Percentiles rank a stretch among this genome's conserved stretches.
phyloP scores from a whole-genome alignment of 2,113 vertebrate species.

The Phycodurus eques region DNA sequence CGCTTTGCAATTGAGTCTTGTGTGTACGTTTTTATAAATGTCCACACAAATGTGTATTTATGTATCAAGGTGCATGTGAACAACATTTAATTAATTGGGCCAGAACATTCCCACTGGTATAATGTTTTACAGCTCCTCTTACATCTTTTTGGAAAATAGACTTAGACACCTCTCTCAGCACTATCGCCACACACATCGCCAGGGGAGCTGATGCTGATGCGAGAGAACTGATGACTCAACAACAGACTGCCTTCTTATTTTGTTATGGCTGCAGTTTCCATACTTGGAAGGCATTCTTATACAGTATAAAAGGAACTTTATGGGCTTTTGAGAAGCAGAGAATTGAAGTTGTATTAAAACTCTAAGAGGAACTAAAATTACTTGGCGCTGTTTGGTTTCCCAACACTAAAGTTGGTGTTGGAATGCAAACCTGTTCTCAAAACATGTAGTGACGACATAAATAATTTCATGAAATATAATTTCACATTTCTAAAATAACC shows the following conservation, averaged over 20 bases:
- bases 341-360: conserved; percentile 27
- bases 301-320: conserved; percentile 51
- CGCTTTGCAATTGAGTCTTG: background rate
- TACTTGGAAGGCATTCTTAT: conserved; percentile 55
- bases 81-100: conserved; percentile 31
- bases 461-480: background rate
- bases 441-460: background rate
- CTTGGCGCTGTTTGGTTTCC: background rate
- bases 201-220: conserved; percentile 35
- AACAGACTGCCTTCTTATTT: conserved; percentile 32
- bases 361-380: conserved; percentile 14
- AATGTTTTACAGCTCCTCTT: conserved; percentile 39
- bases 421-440: background rate
- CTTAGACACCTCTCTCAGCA: conserved; percentile 34
- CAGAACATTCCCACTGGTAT: conserved; percentile 46
- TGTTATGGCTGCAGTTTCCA: conserved; percentile 42
- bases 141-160: conserved; percentile 29
- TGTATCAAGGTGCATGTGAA: conserved; percentile 42
- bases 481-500: background rate
- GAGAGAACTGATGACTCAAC: conserved; percentile 54
- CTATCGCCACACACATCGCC: conserved; percentile 57
- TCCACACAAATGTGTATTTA: background rate
- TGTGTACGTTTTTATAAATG: conserved; percentile 43
- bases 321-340: conserved; percentile 17
- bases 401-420: background rate